Percentiles rank a stretch among this genome's conserved stretches.
Evolutionary conservation across 2,888 invertebrate genomes (phyloP).

Genomic region (Parapristionchus giblindavisi): DNA sequence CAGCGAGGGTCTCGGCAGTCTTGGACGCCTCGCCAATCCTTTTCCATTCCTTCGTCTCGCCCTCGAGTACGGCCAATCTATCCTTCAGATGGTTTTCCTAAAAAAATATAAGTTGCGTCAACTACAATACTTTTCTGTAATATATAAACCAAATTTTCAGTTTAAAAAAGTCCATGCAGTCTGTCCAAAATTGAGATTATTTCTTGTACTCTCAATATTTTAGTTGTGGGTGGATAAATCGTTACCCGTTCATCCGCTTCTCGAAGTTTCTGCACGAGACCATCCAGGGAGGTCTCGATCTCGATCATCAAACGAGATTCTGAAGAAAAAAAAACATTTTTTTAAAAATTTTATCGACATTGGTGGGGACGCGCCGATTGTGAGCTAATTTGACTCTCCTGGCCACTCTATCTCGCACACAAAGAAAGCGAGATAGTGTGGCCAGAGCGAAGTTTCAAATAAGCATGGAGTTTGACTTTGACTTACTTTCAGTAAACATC

Average conservation of each 20-base stretch:
- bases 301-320: constrained; percentile 31
- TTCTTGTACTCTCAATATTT: background rate
- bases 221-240: background rate
- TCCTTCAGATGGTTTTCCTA: constrained; percentile 33
- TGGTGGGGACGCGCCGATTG: too few relatives aligned
- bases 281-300: constrained; percentile 34
- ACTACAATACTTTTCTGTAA: background rate
- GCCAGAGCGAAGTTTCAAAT: too few relatives aligned
- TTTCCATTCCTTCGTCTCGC: constrained; percentile 30
- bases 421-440: background rate
- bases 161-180: too few relatives aligned
- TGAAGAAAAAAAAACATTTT: background rate
- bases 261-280: constrained; percentile 28
- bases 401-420: background rate
- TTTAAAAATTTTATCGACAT: too few relatives aligned
- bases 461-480: too few relatives aligned
- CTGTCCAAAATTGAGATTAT: too few relatives aligned
- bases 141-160: too few relatives aligned
- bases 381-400: background rate
- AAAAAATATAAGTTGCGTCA: background rate
- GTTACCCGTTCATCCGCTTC: constrained; percentile 15
- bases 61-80: constrained; percentile 10
- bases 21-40: constrained; percentile 6
- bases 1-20: background rate
- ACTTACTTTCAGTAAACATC: constrained; percentile 36